Conservation (phyloP, 2,113 vertebrate genomes). For the Lasiurus borealis region DNA sequence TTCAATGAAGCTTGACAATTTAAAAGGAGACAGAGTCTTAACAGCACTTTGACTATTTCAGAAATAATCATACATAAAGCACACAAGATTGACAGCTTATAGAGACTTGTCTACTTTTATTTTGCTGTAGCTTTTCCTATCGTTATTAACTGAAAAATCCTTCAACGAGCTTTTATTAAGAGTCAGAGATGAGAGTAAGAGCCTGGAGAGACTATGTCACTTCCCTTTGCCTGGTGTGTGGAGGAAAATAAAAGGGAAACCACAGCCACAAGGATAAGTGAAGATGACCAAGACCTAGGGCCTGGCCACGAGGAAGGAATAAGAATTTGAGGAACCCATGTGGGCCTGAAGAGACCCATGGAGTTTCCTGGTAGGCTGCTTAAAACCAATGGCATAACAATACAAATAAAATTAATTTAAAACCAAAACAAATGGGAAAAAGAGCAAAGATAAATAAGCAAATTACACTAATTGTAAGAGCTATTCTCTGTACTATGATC, state of each 20-base stretch:
- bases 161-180: neutral
- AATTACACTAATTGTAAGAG: neutral
- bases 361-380: neutral
- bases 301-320: neutral
- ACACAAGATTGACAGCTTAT: neutral
- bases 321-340: neutral
- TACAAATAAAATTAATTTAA: neutral
- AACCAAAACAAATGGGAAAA: neutral
- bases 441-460: neutral
- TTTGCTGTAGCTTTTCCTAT: neutral
- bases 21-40: neutral
- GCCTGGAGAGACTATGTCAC: neutral
- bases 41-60: neutral
- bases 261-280: neutral
- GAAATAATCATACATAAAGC: neutral
- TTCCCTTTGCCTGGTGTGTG: neutral
- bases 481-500: neutral
- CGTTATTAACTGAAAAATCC: neutral
- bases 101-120: neutral
- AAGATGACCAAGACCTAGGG: neutral
- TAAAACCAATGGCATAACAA: neutral
- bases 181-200: neutral
- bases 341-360: neutral
- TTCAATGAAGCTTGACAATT: neutral
- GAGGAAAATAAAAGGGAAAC: neutral